These are phyloP conservation scores for Oceanodroma tethys DNA, from an alignment of 2,113 vertebrate genomes.

Conservation along the genomic window DNA sequence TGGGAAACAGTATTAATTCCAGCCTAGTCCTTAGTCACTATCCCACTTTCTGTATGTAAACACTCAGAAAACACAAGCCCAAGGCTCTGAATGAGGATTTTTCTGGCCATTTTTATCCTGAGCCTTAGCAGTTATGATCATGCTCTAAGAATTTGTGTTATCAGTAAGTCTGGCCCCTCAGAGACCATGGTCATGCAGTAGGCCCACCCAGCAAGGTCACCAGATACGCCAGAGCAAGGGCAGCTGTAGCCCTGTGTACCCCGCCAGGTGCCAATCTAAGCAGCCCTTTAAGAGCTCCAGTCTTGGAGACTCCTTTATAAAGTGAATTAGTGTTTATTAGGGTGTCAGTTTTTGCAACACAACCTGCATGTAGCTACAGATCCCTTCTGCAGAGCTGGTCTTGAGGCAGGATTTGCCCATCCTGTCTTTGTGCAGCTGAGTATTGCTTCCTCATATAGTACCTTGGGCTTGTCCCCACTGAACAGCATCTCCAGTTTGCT, in stretches of 20 bases:
- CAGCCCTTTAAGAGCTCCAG: background rate
- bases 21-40: background rate
- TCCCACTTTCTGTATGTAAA: background rate
- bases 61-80: background rate
- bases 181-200: background rate
- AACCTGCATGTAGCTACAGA: background rate
- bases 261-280: background rate
- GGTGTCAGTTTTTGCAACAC: background rate
- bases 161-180: background rate
- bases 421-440: background rate
- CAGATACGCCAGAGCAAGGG: background rate
- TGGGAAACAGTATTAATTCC: background rate
- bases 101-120: background rate
- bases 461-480: background rate
- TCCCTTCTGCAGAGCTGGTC: background rate
- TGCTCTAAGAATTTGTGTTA: background rate
- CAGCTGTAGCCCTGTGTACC: rapidly evolving
- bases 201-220: background rate
- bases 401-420: background rate
- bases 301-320: background rate
- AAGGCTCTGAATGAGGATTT: background rate
- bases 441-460: background rate
- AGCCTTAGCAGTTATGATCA: background rate
- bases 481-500: background rate
- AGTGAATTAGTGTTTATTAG: background rate